Conservation (phyloP, 2,888 invertebrate species). For the Kuschelorhynchus macadamiae region DNA sequence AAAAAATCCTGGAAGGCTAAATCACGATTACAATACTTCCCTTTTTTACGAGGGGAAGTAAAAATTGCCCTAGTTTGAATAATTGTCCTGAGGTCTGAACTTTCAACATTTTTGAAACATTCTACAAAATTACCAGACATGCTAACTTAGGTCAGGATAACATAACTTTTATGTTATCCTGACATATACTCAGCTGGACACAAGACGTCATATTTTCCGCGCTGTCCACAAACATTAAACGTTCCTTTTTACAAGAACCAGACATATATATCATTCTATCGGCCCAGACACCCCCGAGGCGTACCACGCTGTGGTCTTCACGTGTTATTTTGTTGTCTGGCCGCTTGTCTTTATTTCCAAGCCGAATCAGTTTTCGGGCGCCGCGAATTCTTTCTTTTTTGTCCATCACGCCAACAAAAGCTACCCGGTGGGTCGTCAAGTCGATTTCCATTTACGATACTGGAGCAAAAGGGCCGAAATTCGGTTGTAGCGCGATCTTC, state of each 20-base stretch:
- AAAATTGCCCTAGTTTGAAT: too few relatives aligned
- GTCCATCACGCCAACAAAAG: constrained; percentile 25
- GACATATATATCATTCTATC: constrained; percentile 34
- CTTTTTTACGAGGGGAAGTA: too few relatives aligned
- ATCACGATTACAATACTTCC: too few relatives aligned
- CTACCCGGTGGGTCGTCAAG: constrained; percentile 31
- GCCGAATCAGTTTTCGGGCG: constrained; percentile 37
- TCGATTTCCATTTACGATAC: constrained; percentile 40
- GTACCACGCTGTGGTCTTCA: constrained; percentile 33
- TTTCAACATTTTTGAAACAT: too few relatives aligned
- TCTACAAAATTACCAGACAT: too few relatives aligned
- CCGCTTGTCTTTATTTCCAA: constrained; percentile 39
- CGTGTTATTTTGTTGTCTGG: constrained; percentile 36
- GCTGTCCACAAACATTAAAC: constrained; percentile 23
- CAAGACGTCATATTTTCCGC: too few relatives aligned
- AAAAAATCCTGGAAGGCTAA: too few relatives aligned
- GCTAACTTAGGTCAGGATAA: too few relatives aligned
- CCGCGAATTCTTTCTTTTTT: constrained; percentile 28
- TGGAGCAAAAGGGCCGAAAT: constrained; percentile 21
- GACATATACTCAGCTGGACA: too few relatives aligned
- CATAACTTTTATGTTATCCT: too few relatives aligned
- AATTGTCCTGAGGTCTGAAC: too few relatives aligned
- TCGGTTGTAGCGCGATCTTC: constrained; percentile 8
- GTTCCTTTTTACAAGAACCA: constrained; percentile 6
- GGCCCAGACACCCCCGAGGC: constrained; percentile 30